These are phyloP conservation scores for Ectobius pallidus DNA, from an alignment of 2,888 invertebrate species.

Conservation along the genomic window DNA sequence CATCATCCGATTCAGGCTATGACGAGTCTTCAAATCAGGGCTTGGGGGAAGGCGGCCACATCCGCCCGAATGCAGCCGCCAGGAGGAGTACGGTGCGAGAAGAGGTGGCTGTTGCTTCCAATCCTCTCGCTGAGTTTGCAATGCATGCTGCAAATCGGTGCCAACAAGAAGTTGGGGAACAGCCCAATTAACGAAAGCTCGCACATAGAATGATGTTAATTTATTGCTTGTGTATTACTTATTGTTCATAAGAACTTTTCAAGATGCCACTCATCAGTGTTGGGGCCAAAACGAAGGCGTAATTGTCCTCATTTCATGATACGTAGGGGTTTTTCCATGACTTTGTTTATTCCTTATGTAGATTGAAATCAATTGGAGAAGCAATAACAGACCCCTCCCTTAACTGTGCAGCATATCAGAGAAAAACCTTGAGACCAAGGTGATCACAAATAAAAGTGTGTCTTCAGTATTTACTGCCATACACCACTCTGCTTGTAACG, in stretches of 20 bases:
- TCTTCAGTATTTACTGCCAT: constrained; percentile 43
- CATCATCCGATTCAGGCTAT: constrained; percentile 75
- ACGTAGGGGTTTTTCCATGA: constrained; percentile 35
- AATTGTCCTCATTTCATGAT: constrained; percentile 24
- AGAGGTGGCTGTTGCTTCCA: constrained; percentile 20
- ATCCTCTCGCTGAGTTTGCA: constrained; percentile 41
- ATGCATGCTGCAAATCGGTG: constrained; percentile 40
- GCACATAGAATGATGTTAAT: constrained; percentile 40
- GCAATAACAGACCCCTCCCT: constrained; percentile 41
- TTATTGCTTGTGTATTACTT: constrained; percentile 36
- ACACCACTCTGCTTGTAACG: constrained; percentile 32
- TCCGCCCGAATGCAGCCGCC: not conserved
- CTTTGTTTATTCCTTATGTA: constrained; percentile 24
- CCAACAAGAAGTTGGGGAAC: constrained; percentile 34
- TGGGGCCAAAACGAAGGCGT: constrained; percentile 42
- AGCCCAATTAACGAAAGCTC: constrained; percentile 43
- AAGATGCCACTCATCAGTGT: constrained; percentile 41
- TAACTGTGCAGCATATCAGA: constrained; percentile 43
- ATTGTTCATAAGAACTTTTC: constrained; percentile 37
- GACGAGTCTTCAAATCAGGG: constrained; percentile 69
- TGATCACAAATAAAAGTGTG: constrained; percentile 36
- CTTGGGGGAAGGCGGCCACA: constrained; percentile 35
- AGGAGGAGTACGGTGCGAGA: constrained; percentile 4
- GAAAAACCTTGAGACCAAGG: constrained; percentile 30
- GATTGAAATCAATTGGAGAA: constrained; percentile 27